A percentile compares a stretch with the other conserved stretches of the same genome.
Conservation (phyloP, 1,140 invertebrate genomes). For the Drosophila melanica region DNA sequence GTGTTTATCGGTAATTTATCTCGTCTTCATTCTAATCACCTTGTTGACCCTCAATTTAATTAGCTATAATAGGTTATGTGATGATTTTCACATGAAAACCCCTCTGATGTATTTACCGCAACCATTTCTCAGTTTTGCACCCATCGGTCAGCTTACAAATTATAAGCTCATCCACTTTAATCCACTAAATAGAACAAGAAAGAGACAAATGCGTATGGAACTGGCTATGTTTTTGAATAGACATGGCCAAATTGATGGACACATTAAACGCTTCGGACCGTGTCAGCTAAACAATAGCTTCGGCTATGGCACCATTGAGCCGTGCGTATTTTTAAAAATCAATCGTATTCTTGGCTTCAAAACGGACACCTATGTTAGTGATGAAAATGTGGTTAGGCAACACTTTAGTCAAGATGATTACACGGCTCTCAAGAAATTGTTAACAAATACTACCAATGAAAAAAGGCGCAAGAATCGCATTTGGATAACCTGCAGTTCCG, state of each 20-base stretch:
- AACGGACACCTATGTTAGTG: slow-evolving; percentile 26
- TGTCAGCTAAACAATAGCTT: slow-evolving; percentile 32
- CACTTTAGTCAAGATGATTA: slow-evolving; percentile 6
- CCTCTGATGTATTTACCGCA: slow-evolving; percentile 11
- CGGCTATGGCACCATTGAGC: slow-evolving; percentile 39
- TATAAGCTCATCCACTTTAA: slow-evolving; percentile 20
- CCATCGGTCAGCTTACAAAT: background rate
- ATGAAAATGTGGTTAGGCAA: slow-evolving; percentile 11
- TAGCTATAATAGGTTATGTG: slow-evolving; percentile 21
- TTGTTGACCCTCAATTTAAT: slow-evolving; percentile 12
- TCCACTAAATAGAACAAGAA: slow-evolving; percentile 17
- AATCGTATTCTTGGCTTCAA: slow-evolving; percentile 60
- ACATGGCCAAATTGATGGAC: background rate
- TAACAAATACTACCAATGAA: background rate
- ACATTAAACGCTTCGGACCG: slow-evolving; percentile 36
- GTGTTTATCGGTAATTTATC: slow-evolving; percentile 17
- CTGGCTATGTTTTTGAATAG: slow-evolving; percentile 7
- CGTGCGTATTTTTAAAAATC: slow-evolving; percentile 62
- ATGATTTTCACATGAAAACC: background rate
- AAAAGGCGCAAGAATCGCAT: slow-evolving; percentile 34
- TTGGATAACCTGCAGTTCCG: slow-evolving; percentile 47
- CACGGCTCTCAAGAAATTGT: slow-evolving; percentile 5
- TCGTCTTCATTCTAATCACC: background rate
- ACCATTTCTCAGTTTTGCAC: slow-evolving; percentile 38
- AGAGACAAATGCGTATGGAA: background rate